Percentiles rank a stretch among this genome's conserved stretches.
Conservation (phyloP, 2,113 vertebrate genomes). For the Paramormyrops kingsleyae region DNA sequence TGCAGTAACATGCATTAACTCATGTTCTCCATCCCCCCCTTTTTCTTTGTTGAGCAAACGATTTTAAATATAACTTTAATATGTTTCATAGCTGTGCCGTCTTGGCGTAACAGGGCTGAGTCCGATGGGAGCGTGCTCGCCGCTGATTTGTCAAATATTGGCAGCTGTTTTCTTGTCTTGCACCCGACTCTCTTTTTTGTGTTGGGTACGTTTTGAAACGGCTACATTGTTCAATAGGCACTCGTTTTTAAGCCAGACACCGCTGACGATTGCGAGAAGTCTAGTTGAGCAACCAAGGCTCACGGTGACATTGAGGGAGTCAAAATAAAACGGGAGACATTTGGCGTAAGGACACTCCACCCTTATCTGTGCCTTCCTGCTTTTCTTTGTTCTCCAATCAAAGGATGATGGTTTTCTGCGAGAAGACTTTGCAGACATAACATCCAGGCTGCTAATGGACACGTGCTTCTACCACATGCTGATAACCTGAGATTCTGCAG, state of each 20-base stretch:
- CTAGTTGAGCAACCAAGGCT: not conserved
- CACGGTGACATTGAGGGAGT: not conserved
- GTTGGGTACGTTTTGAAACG: not conserved
- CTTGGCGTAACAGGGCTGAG: not conserved
- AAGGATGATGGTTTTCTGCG: not conserved
- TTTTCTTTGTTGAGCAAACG: not conserved
- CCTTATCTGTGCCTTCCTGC: not conserved
- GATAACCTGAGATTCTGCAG: not conserved
- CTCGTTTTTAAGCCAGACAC: not conserved
- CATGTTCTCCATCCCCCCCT: not conserved
- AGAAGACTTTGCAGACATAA: not conserved
- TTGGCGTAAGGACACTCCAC: not conserved
- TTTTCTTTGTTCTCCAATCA: conserved; percentile 4
- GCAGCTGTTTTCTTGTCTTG: not conserved
- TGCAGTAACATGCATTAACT: not conserved
- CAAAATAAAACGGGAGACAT: not conserved
- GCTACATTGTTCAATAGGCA: not conserved
- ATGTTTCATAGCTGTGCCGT: not conserved
- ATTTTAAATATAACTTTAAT: not conserved
- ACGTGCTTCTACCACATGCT: not conserved
- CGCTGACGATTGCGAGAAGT: not conserved
- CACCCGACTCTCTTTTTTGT: not conserved
- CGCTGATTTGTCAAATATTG: not conserved
- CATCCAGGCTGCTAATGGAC: not conserved
- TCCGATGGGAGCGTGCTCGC: not conserved